Conservation (phyloP, 2,113 vertebrate genomes). For the Calyptomena viridis region DNA sequence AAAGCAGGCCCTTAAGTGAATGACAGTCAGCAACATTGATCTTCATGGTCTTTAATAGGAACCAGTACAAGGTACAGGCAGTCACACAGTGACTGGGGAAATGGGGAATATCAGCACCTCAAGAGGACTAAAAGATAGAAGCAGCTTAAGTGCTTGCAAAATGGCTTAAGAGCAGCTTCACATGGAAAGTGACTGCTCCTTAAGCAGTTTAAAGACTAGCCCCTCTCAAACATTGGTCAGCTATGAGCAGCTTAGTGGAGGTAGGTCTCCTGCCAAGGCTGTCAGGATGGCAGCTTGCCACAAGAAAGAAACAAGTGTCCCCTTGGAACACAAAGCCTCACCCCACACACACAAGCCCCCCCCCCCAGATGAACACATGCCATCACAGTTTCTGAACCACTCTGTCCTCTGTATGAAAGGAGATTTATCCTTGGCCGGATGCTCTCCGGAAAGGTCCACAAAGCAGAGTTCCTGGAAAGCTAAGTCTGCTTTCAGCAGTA, state of each 20-base stretch:
- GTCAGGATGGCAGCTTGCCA: background rate
- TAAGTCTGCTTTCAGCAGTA: background rate
- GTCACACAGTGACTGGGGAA: background rate
- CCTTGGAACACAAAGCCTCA: background rate
- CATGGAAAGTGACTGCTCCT: background rate
- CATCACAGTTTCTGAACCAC: background rate
- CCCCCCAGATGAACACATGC: accelerated
- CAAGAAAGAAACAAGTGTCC: background rate
- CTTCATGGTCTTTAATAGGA: background rate
- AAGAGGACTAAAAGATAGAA: background rate
- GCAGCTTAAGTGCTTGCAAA: background rate
- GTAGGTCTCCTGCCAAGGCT: background rate
- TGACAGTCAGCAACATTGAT: background rate
- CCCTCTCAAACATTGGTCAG: background rate
- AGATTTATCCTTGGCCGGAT: background rate
- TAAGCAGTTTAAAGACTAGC: background rate
- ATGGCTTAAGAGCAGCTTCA: background rate
- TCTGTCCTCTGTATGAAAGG: background rate
- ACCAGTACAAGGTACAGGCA: background rate
- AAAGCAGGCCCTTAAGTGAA: background rate
- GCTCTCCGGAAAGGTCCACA: background rate
- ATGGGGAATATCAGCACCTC: background rate
- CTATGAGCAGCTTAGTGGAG: background rate
- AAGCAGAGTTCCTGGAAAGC: background rate
- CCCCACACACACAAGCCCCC: too few relatives aligned